Percentiles rank a stretch among this genome's conserved stretches.
These are phyloP conservation scores for Cyrtorhinus lividipennis DNA, from an alignment of 1,140 invertebrate genomes.

Conservation along the genomic window DNA sequence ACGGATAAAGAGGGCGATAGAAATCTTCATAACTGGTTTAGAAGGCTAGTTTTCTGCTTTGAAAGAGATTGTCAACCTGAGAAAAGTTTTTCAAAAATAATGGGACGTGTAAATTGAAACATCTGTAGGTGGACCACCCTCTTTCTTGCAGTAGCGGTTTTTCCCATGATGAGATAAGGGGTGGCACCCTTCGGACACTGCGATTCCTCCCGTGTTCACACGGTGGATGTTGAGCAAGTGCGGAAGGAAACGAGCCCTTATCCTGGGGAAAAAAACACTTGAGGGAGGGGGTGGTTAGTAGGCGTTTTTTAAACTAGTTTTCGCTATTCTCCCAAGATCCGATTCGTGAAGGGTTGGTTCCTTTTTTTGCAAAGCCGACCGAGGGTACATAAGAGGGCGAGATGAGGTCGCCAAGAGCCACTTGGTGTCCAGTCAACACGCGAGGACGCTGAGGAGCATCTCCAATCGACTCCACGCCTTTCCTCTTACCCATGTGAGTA, in stretches of 20 bases:
- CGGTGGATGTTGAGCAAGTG: background rate
- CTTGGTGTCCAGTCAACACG: background rate
- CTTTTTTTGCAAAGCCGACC: background rate
- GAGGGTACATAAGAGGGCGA: slow-evolving; percentile 7
- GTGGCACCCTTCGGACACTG: no score
- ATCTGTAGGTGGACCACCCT: no score
- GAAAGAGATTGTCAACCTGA: no score
- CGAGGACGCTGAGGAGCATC: background rate
- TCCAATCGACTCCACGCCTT: background rate
- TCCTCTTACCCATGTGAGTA: background rate
- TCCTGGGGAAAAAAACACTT: no score
- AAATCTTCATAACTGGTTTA: background rate
- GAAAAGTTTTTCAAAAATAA: no score
- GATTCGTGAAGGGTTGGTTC: background rate
- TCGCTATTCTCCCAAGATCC: no score
- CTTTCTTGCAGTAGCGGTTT: no score
- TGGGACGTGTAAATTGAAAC: background rate
- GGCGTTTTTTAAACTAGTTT: no score
- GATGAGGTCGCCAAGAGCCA: background rate
- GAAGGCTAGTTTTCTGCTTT: background rate
- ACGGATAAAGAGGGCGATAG: background rate
- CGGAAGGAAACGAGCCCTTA: no score
- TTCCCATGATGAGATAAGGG: no score
- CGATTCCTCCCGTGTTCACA: no score
- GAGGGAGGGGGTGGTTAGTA: no score